Conservation (phyloP, 2,888 invertebrate genomes). For the Tipula vernalis region DNA sequence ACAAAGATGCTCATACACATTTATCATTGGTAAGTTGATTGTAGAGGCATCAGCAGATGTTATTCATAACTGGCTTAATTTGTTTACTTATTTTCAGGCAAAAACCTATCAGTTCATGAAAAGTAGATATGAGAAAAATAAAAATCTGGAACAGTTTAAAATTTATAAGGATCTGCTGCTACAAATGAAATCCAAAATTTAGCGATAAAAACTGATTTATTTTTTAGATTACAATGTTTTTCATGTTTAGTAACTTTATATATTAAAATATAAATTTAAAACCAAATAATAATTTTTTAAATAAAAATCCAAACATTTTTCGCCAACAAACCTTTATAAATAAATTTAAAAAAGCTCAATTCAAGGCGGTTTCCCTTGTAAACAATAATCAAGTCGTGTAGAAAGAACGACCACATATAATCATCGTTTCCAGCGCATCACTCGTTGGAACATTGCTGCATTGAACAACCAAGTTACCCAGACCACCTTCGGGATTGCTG, state of each 20-base stretch:
- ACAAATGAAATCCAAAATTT: not conserved
- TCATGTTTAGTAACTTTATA: not conserved
- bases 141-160: not conserved
- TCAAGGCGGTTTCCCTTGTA: too few species aligned
- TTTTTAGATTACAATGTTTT: not conserved
- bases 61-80: not conserved
- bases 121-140: not conserved
- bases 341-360: too few species aligned
- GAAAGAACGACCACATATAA: too few species aligned
- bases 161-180: not conserved
- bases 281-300: too few species aligned
- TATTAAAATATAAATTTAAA: too few species aligned
- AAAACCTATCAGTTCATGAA: not conserved
- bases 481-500: too few species aligned
- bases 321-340: too few species aligned
- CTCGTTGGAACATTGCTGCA: too few species aligned
- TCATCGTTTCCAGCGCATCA: too few species aligned
- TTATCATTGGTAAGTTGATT: not conserved
- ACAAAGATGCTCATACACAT: constrained; percentile 24
- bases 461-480: too few species aligned
- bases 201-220: not conserved
- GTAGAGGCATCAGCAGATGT: not conserved
- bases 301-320: too few species aligned
- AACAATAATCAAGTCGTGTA: too few species aligned
- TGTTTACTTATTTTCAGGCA: not conserved